phyloP scores from a whole-genome alignment of 2,113 vertebrate species.

The Recurvirostra avosetta region DNA sequence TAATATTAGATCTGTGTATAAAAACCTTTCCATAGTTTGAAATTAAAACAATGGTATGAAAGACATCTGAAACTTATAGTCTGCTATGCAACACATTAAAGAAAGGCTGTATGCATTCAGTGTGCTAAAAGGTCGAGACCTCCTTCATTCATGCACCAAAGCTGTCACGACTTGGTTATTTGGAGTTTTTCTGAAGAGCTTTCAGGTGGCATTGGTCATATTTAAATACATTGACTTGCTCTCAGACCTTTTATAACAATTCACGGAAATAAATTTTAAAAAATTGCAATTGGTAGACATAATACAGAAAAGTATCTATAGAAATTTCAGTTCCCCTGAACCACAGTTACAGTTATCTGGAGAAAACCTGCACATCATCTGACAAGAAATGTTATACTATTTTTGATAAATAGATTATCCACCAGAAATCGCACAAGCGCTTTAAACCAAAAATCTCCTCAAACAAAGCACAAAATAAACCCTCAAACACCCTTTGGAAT shows the following conservation, averaged over 20 bases:
- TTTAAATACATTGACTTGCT: neutral
- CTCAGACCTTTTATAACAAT: neutral
- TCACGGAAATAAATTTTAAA: neutral
- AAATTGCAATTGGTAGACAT: neutral
- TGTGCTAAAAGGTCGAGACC: neutral
- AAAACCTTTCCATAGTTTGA: neutral
- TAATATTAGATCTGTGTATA: neutral
- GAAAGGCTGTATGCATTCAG: neutral
- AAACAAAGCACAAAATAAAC: neutral
- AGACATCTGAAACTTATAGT: neutral
- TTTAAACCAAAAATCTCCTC: neutral
- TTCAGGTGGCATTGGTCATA: neutral
- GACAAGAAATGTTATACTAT: neutral
- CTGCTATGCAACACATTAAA: neutral
- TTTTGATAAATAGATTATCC: neutral
- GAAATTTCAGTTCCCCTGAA: neutral
- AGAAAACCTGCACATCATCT: neutral
- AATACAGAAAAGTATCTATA: neutral
- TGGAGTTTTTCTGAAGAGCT: neutral
- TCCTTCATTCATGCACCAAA: neutral
- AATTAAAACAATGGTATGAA: constrained; percentile 30
- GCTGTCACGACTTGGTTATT: neutral
- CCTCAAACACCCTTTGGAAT: neutral
- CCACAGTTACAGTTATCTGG: neutral
- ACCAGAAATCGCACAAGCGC: neutral